Evolutionary conservation across 2,113 vertebrate genomes (phyloP).

Genomic region (Callospermophilus lateralis): DNA sequence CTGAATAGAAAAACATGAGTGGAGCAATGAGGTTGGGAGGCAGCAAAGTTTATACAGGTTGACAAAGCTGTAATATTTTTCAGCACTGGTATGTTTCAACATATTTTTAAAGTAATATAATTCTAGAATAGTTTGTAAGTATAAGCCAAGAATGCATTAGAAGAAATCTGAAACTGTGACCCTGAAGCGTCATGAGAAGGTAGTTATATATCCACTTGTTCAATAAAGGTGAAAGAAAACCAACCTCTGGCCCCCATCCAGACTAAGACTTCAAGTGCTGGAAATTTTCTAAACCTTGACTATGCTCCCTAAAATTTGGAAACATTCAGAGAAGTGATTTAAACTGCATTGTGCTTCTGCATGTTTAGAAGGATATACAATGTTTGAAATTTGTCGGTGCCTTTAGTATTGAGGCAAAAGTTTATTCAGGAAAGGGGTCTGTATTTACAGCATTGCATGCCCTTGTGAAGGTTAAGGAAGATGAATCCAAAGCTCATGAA

Average conservation of each 20-base stretch:
- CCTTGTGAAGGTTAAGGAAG: constrained; percentile 9
- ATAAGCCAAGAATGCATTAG: neutral
- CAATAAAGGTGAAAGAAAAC: neutral
- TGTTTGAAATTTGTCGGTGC: neutral
- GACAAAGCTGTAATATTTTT: neutral
- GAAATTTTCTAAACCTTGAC: neutral
- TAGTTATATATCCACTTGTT: neutral
- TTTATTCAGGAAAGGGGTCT: neutral
- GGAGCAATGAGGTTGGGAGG: neutral
- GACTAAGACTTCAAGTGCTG: neutral
- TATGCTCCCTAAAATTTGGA: neutral
- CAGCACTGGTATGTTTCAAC: neutral
- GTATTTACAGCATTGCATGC: neutral
- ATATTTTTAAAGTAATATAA: neutral
- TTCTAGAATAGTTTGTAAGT: neutral
- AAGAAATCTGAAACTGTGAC: neutral
- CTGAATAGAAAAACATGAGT: neutral
- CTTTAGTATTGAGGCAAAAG: neutral
- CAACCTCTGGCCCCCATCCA: neutral
- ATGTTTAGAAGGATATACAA: neutral
- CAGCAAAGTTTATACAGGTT: neutral
- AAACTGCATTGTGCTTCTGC: neutral
- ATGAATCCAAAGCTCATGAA: neutral
- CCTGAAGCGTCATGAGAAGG: neutral
- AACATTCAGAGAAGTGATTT: neutral